Evolutionary conservation across 1,140 invertebrate genomes (phyloP), one percentile per base, ranked within the genome.

Genomic region (Geopemphigus sp.): DNA sequence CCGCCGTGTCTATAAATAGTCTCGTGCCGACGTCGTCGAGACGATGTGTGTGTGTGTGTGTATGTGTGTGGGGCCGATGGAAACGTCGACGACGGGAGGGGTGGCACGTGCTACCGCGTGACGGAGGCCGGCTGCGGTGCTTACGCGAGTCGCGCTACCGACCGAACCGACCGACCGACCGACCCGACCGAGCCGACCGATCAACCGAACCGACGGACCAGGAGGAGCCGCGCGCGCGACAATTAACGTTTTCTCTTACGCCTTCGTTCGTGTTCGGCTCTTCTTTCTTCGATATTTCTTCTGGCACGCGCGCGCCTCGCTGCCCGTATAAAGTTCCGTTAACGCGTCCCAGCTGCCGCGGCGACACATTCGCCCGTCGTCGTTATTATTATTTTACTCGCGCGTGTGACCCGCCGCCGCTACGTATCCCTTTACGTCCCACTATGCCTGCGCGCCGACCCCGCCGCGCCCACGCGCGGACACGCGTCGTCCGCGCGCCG

Each of bases 271-370:
- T 12, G 1, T 32, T 6, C 22, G 14, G 6, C 24, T n/a, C 17
- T 8, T n/a, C 11, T 11, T 2, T 1, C 0, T 19, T n/a, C n/a
- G n/a, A n/a, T n/a, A n/a, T n/a, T n/a, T n/a, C n/a, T 24, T 12
- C 22, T 14, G 24, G 1, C 24, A 14, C 24, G 15, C 15, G 11
- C 5, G 24, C n/a, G 45, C 53, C 45, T 74, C 32, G 2, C 26
- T 29, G 54, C 73, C 15, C 73, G 57, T 56, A 57, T 57, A 76
- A 76, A 76, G 73, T 32, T 76, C 73, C 73, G 61, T 76, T 76
- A 76, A 76, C 73, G 73, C 26, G 56, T 76, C 73, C 73, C 73
- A 76, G 73, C 73, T 76, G 73, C 56, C 14, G 54, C 61, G 15
- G 19, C n/a, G 39, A 47, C 72, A 57, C 72, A 45, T 45, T 5